Evolutionary conservation across 2,113 vertebrate species (phyloP), one percentile per base, ranked within the genome.

Genomic region (Zosterops pallidus): DNA sequence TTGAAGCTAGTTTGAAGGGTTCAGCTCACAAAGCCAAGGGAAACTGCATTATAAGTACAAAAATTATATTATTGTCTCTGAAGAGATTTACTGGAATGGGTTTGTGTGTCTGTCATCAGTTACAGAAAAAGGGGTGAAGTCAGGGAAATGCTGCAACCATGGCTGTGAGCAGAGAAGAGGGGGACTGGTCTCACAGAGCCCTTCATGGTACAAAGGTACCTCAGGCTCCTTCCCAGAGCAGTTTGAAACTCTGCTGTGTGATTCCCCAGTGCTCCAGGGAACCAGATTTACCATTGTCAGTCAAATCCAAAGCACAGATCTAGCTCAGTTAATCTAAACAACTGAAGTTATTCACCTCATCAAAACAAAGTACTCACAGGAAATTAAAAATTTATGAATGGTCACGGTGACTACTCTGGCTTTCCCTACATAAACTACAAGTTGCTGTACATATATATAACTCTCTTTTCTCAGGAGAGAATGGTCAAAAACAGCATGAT

Each of bases 171-270:
- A 80, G 24, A 60, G 37, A 31, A 67, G 23, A 67, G 39, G 22
- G 10, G 53, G 1, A 22, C 6, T 56, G 29, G 31, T 56, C 49
- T 80, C 64, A 53, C 19, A 13, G 14, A 78, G 21, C 22, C 14
- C 39, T 49, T 35, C 2, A 3, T 13, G 14, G 23, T n/a, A 6
- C 3, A 1, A 52, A 37, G 0, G 3, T 9, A 18, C 9, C 60
- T 24, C 74, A 76, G 42, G 29, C 41, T 85, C 60, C 65, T 50
- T 53, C 17, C 24, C 16, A 44, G 63, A 11, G 55, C 41, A 75
- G 26, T 35, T 11, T 63, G 41, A 65, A 77, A 39, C 13, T n/a
- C 37, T 50, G 42, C 23, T 46, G 11, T 28, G 28, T 12, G 31
- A 70, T 49, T 82, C n/a, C 56, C 17, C 28, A 9, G 15, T 29